Conservation (phyloP, 2,888 invertebrate species). For the Tetanocera ferruginea region DNA sequence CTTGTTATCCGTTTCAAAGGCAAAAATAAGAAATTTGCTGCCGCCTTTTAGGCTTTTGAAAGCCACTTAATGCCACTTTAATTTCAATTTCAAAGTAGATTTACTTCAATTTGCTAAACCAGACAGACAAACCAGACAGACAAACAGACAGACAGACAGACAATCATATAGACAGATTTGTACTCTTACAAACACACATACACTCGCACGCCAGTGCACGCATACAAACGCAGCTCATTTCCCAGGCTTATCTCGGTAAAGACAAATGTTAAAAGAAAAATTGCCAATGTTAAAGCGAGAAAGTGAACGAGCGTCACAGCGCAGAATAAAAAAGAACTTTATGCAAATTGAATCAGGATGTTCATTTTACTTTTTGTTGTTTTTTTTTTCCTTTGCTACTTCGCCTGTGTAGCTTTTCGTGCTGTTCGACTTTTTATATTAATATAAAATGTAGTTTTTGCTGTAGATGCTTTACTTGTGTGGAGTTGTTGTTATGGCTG, state of each 20-base stretch:
- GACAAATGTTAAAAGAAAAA: slow-evolving; percentile 44
- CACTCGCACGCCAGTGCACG: neutral
- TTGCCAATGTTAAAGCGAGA: slow-evolving; percentile 30
- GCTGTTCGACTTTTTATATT: slow-evolving; percentile 10
- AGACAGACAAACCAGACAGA: slow-evolving; percentile 28
- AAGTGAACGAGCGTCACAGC: neutral
- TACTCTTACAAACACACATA: neutral
- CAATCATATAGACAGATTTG: neutral
- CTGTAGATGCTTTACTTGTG: neutral
- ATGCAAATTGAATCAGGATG: slow-evolving; percentile 57
- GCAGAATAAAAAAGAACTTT: slow-evolving; percentile 38
- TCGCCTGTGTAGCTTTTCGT: neutral
- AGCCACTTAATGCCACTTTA: slow-evolving; percentile 34
- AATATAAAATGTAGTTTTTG: neutral
- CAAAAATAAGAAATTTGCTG: neutral
- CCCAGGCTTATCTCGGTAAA: slow-evolving; percentile 16
- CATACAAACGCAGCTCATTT: slow-evolving; percentile 29
- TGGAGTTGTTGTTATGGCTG: too few relatives aligned
- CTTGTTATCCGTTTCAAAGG: neutral
- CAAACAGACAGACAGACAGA: neutral
- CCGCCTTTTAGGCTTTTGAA: slow-evolving; percentile 28
- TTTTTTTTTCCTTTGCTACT: slow-evolving; percentile 1
- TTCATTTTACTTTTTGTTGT: slow-evolving; percentile 43
- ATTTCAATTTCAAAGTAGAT: slow-evolving; percentile 37
- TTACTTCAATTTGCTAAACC: slow-evolving; percentile 38